Percentiles rank a stretch among this genome's conserved stretches.
These are phyloP conservation scores for Nephila pilipes DNA, from an alignment of 1,140 invertebrate genomes.

Conservation along the genomic window DNA sequence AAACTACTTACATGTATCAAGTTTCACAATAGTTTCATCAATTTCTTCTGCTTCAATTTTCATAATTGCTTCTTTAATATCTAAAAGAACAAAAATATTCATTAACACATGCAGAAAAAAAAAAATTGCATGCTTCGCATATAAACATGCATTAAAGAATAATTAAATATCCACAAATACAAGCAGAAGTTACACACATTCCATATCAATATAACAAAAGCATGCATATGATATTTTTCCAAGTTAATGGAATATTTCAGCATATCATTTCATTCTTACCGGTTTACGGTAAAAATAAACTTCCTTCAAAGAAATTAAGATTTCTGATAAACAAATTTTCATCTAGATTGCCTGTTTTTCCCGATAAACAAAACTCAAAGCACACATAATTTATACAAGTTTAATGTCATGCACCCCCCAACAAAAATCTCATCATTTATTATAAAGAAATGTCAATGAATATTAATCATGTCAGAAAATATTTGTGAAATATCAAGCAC, in stretches of 20 bases:
- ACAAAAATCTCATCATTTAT: no score
- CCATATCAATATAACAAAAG: neutral
- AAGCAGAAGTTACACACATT: neutral
- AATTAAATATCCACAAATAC: neutral
- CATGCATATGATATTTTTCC: neutral
- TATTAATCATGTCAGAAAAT: no score
- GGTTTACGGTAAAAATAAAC: no score
- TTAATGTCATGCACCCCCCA: no score
- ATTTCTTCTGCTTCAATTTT: constrained; percentile 62
- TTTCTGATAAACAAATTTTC: no score
- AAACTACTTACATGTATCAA: constrained; percentile 63
- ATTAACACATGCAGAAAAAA: neutral
- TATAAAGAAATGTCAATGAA: no score
- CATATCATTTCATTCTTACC: no score
- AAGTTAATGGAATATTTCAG: neutral
- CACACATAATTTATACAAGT: no score
- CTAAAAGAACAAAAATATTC: neutral
- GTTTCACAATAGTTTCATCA: constrained; percentile 58
- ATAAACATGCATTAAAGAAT: neutral
- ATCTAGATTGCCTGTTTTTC: no score
- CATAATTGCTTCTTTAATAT: constrained; percentile 31
- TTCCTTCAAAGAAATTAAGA: no score
- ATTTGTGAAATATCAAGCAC: no score
- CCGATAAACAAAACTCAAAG: no score
- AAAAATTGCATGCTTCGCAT: neutral